Conservation (phyloP, 2,113 vertebrate species). For the Cyrtonyx montezumae region DNA sequence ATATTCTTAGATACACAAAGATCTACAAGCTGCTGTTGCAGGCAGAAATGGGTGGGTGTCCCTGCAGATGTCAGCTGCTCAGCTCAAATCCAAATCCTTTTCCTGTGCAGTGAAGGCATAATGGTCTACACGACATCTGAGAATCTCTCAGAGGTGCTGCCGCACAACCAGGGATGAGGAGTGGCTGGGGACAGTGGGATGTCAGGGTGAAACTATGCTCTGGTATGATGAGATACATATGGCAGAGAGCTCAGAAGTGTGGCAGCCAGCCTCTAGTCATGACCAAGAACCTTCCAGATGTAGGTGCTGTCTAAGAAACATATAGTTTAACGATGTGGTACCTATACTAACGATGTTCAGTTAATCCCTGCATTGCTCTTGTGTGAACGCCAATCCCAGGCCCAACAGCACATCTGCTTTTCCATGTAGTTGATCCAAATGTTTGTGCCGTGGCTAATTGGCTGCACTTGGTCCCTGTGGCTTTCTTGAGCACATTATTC, state of each 20-base stretch:
- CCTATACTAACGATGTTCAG: fast-evolving
- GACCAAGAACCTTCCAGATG: neutral
- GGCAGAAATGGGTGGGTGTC: neutral
- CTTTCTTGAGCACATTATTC: neutral
- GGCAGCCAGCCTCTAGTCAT: neutral
- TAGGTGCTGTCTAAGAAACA: neutral
- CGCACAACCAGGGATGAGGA: fast-evolving
- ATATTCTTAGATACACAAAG: neutral
- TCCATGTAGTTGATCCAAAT: neutral
- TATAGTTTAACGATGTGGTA: neutral
- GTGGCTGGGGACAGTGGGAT: neutral
- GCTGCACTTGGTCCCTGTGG: neutral
- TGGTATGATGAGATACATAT: fast-evolving
- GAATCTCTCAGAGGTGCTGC: fast-evolving
- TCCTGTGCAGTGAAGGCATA: neutral
- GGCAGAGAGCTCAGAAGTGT: neutral
- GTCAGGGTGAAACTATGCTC: neutral
- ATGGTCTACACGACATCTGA: neutral
- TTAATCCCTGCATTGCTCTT: neutral
- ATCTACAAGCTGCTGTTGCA: fast-evolving
- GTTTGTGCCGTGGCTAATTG: neutral
- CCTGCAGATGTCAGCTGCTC: neutral
- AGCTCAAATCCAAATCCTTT: neutral
- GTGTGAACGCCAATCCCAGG: neutral
- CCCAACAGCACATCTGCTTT: neutral